A percentile compares a stretch with the other conserved stretches of the same genome.
Evolutionary conservation across 2,888 invertebrate species (phyloP).

Genomic region (Mythimna ferrago): DNA sequence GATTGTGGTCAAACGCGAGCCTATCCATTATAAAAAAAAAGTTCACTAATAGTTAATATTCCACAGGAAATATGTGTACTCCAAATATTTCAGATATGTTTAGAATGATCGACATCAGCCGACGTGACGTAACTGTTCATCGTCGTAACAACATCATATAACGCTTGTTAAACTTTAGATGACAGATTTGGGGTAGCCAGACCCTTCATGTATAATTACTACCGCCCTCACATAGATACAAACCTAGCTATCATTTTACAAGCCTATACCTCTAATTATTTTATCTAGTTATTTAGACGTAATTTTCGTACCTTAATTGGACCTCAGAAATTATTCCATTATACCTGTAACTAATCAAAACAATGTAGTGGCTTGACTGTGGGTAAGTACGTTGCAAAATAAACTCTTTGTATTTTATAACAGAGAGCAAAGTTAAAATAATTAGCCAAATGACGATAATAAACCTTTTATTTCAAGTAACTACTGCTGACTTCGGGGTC

Average conservation of each 20-base stretch:
- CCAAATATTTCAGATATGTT: conserved; percentile 12
- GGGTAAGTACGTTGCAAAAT: background rate
- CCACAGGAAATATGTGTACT: background rate
- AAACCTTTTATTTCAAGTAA: background rate
- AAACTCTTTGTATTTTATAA: conserved; percentile 1
- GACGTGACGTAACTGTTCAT: background rate
- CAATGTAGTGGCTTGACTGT: background rate
- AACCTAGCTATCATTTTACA: conserved; percentile 46
- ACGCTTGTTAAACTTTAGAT: conserved; percentile 43
- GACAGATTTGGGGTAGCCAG: conserved; percentile 43
- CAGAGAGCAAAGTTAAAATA: no score
- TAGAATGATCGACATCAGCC: conserved; percentile 21
- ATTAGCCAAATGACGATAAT: no score
- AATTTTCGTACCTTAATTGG: conserved; percentile 19
- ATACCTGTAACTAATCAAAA: conserved; percentile 2
- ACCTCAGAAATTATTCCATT: background rate
- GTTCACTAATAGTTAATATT: background rate
- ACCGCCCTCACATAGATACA: conserved; percentile 28
- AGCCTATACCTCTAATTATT: conserved; percentile 20
- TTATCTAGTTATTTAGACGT: background rate
- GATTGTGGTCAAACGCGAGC: no score
- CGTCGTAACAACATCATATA: conserved; percentile 13
- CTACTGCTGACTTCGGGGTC: background rate
- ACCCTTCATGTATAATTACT: conserved; percentile 36
- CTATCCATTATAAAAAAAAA: background rate